Evolutionary conservation across 2,888 invertebrate genomes (phyloP), one percentile per base, ranked within the genome.

Genomic region (Schizaphis graminum): DNA sequence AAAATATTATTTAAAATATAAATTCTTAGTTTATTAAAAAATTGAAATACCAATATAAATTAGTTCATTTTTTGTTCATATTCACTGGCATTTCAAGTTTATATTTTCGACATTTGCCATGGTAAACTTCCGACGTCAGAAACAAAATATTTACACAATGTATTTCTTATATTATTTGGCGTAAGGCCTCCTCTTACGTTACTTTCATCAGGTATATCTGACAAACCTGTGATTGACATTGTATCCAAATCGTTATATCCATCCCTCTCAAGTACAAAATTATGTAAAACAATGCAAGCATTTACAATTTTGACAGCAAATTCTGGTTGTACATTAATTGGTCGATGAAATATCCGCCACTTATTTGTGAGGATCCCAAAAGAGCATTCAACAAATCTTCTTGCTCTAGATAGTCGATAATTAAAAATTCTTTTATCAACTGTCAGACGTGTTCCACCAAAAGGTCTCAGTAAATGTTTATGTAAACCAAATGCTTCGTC

Each of bases 361-460:
- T 95, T 96, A 95, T 95, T 95, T 86, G 91, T 94, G 41, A 95
- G 89, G 91, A 95, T 95, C 8, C 95, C 95, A 95, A 95, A 95
- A 28, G 95, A 49, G 93, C 95, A 95, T 93, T 95, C 95, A 21
- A 95, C 94, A 89, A 94, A 95, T 56, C 95, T 94, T 13, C 95
- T 49, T 61, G 95, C 95, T 93, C 95, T 93, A 90, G 89, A 94
- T 90, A 95, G 91, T 26, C 95, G 94, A 94, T 95, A 95, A 86
- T 95, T 95, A 94, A 95, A 95, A 57, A 95, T 94, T 94, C 94
- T 94, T 94, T 95, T 95, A 92, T 95, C 77, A 0, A 94, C 84
- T 91, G 95, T 94, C 77, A 95, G 93, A 77, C 94, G 86, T 89
- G 87, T 94, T 94, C 95, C 95, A 94, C 94, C 94, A 94, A 94